phyloP scores from a whole-genome alignment of 2,888 invertebrate genomes.

The Trichopria drosophilae region DNA sequence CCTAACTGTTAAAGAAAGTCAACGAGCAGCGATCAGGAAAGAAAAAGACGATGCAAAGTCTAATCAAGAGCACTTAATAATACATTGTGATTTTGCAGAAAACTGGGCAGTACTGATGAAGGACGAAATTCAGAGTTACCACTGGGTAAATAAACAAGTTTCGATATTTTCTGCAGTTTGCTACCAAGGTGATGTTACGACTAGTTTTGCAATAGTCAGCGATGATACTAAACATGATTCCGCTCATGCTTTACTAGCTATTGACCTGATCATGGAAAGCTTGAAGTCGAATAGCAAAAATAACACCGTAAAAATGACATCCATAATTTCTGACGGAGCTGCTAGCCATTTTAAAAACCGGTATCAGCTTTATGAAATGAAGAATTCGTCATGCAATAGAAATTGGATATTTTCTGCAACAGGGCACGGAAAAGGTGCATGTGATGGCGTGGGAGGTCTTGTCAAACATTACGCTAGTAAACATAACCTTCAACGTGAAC shows the following conservation, averaged over 20 bases:
- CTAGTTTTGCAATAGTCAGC: constrained; percentile 16
- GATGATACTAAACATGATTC: constrained; percentile 17
- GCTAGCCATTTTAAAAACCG: constrained; percentile 20
- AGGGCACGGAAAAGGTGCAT: constrained; percentile 22
- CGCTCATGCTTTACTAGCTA: constrained; percentile 5
- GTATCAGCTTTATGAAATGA: constrained; percentile 10
- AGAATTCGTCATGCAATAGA: constrained; percentile 2
- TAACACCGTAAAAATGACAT: no score
- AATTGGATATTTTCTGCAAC: constrained; percentile 20
- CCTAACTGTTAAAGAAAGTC: not conserved
- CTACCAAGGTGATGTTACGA: constrained; percentile 2
- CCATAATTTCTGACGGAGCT: constrained; percentile 15
- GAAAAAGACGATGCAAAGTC: constrained; percentile 2
- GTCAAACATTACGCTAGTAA: constrained; percentile 7
- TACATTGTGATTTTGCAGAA: constrained; percentile 20
- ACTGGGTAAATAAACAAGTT: constrained; percentile 21
- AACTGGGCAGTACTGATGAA: constrained; percentile 17
- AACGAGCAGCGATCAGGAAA: constrained; percentile 7
- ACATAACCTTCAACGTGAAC: constrained; percentile 11
- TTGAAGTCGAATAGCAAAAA: no score
- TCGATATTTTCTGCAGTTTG: constrained; percentile 20
- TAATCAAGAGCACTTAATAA: not conserved
- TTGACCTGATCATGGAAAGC: no score
- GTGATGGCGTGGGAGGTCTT: constrained; percentile 17
- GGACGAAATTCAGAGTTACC: constrained; percentile 13